A percentile compares a stretch with the other conserved stretches of the same genome.
phyloP scores from a whole-genome alignment of 2,113 vertebrate species.

The Lamprologus ornatipinnis region DNA sequence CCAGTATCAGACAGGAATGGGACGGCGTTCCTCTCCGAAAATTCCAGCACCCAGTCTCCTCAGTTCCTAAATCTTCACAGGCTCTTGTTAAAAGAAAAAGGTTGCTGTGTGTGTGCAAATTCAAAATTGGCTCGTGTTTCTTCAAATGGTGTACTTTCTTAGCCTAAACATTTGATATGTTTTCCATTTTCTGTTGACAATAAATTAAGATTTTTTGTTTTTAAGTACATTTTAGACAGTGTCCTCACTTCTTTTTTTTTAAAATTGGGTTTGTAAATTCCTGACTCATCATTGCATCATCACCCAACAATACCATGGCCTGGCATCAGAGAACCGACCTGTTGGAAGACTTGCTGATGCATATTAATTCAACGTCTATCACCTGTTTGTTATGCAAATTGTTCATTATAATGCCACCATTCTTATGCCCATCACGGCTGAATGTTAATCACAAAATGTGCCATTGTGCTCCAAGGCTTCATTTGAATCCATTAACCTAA shows the following conservation, averaged over 20 bases:
- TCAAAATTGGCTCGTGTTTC: background rate
- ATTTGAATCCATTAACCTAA: conserved; percentile 59
- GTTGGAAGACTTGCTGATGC: conserved; percentile 30
- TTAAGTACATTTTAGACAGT: background rate
- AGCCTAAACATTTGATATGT: background rate
- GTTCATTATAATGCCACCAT: conserved; percentile 32
- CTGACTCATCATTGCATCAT: conserved; percentile 49
- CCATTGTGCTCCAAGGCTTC: conserved; percentile 22
- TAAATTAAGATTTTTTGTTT: background rate
- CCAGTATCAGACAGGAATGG: background rate
- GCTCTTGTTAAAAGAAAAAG: background rate
- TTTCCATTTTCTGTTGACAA: background rate
- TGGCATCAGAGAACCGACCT: conserved; percentile 15
- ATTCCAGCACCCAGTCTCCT: background rate
- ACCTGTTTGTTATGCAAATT: conserved; percentile 62
- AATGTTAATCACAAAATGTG: conserved; percentile 57
- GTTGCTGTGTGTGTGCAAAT: background rate
- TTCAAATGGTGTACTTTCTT: background rate
- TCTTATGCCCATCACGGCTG: conserved; percentile 42
- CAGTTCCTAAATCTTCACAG: background rate
- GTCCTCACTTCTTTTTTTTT: background rate
- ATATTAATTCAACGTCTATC: conserved; percentile 50
- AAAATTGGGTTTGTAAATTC: background rate
- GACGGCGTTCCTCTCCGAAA: fast-evolving
- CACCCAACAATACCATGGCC: conserved; percentile 4